Conservation (phyloP, 2,113 vertebrate genomes). For the Arothron firmamentum region DNA sequence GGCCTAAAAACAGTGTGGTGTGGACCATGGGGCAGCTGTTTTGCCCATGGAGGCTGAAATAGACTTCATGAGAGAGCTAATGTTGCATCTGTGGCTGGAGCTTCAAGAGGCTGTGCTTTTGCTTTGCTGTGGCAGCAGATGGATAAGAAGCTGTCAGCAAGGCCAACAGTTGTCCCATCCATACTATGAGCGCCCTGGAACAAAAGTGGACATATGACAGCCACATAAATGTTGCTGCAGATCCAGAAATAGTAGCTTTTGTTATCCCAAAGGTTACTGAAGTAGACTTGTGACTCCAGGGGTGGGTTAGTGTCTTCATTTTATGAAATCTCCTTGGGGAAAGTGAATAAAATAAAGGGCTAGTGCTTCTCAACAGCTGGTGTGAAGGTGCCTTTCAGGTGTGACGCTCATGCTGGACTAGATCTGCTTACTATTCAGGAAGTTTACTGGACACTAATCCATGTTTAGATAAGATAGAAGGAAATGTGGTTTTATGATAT, state of each 20-base stretch:
- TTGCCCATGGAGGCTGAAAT: conserved; percentile 67
- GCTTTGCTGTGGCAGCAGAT: conserved; percentile 55
- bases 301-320: conserved; percentile 4
- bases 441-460: conserved; percentile 1
- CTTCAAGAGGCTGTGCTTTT: conserved; percentile 44
- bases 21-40: conserved; percentile 68
- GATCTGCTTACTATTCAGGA: conserved; percentile 6
- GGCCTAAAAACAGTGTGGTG: conserved; percentile 63
- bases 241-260: conserved; percentile 28
- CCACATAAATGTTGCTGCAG: conserved; percentile 8
- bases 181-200: conserved; percentile 36
- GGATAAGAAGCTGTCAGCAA: conserved; percentile 69
- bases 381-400: conserved; percentile 21
- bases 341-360: conserved; percentile 7
- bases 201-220: conserved; percentile 16
- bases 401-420: not conserved
- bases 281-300: conserved; percentile 1
- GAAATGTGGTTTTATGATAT: not conserved
- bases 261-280: conserved; percentile 6
- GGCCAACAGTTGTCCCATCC: conserved; percentile 58
- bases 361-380: conserved; percentile 10
- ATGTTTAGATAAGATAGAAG: not conserved
- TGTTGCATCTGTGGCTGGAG: conserved; percentile 53
- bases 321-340: not conserved
- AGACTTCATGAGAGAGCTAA: conserved; percentile 67